Base-by-base conservation (phyloP, 2,888 invertebrate genomes). In the Eustalomyia histrio region DNA sequence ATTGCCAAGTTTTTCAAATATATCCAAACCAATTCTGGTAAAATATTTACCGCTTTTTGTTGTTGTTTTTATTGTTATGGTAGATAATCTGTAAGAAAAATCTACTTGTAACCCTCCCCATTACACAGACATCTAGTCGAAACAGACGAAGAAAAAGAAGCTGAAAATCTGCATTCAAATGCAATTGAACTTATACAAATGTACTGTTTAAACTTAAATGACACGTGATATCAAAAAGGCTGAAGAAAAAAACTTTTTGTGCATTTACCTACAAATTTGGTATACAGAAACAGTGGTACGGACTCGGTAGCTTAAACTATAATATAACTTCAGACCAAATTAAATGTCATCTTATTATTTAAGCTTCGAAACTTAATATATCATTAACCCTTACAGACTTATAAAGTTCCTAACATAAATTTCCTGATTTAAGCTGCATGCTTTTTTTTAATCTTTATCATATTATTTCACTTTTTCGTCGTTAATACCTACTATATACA, bases 131-230 rank as follows among this genome's bases (percentile, higher is more conserved):
- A 61, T 50, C 73, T 29, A 57, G 64, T 17, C 33, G 58, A 43
- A n/a, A 12, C 18, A 72, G 47, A 55, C 50, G 63, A 50, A 17
- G 35, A 53, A 50, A n/a, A 29, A 57, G 1, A 3, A 57, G 16
- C 7, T 12, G 12, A 57, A 69, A 81, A 75, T 75, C 74, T 63
- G 24, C 71, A 78, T 78, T 74, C 60, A 65, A 81, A 75, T 67
- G 61, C 61, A 81, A 67, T 74, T 81, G 78, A 78, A 81, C 71
- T 71, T 68, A 43, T 65, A 81, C 74, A 81, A 81, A 81, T 81
- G 67, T 75, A 81, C 78, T 81, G 78, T 78, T 78, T 81, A 67
- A 72, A 78, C 71, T 67, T 57, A 81, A 78, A 74, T 81, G 78
- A 81, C 78, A 78, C 81, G 81, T 78, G 81, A 81, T 81, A 74